Evolutionary conservation across 2,797 vertebrate genomes (phyloP).

Genomic region (Xenopus petersii): DNA sequence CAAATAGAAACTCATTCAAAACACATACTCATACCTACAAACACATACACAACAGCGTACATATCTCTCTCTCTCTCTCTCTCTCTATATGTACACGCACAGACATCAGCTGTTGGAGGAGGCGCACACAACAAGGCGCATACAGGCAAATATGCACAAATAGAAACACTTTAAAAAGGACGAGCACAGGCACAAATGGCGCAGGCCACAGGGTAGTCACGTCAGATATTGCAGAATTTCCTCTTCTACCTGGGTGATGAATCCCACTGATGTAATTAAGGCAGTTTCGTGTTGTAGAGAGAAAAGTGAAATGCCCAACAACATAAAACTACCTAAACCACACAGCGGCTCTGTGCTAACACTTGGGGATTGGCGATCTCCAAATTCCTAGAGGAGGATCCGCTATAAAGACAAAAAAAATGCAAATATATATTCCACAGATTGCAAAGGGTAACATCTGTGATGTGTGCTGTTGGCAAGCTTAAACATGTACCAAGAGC

Average conservation of each 20-base stretch:
- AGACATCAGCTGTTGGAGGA: too few species aligned
- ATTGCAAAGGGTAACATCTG: background rate
- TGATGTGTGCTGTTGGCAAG: slow-evolving; percentile 20
- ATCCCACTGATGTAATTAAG: slow-evolving; percentile 90
- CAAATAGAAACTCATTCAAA: too few species aligned
- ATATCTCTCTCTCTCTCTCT: too few species aligned
- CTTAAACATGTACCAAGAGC: slow-evolving; percentile 10
- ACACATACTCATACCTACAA: too few species aligned
- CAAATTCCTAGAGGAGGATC: slow-evolving; percentile 54
- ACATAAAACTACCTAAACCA: slow-evolving; percentile 99
- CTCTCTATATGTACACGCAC: too few species aligned
- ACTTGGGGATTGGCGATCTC: slow-evolving; percentile 46
- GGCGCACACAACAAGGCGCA: too few species aligned
- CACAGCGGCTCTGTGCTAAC: slow-evolving; percentile 78
- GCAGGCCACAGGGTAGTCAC: slow-evolving; percentile 28
- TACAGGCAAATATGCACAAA: too few species aligned
- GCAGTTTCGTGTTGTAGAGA: slow-evolving; percentile 95
- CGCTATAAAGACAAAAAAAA: slow-evolving; percentile 59
- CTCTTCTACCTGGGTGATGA: slow-evolving; percentile 70
- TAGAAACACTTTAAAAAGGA: too few species aligned
- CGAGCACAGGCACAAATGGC: background rate
- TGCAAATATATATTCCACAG: slow-evolving; percentile 23
- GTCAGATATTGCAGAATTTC: background rate
- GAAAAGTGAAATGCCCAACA: slow-evolving; percentile 86
- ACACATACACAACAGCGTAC: too few species aligned